phyloP scores from a whole-genome alignment of 1,140 invertebrate genomes.

The Drosophila pseudoobscura region DNA sequence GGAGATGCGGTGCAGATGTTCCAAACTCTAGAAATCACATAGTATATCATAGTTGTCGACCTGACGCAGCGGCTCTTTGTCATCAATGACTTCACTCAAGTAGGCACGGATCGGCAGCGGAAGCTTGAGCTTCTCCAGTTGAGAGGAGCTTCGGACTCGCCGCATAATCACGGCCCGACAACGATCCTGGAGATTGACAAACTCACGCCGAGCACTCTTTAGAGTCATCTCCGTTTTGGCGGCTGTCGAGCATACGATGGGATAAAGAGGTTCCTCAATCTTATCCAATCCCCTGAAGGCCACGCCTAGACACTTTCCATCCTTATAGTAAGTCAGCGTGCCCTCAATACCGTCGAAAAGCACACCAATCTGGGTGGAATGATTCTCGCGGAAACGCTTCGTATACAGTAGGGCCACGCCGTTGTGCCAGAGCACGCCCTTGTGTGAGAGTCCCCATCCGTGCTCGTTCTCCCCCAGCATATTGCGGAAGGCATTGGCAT shows the following conservation, averaged over 20 bases:
- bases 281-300: slow-evolving; percentile 85
- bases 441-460: slow-evolving; percentile 90
- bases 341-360: slow-evolving; percentile 88
- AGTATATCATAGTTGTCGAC: slow-evolving; percentile 82
- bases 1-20: not conserved
- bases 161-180: slow-evolving; percentile 85
- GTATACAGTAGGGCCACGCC: slow-evolving; percentile 87
- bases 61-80: slow-evolving; percentile 68
- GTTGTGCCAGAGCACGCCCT: slow-evolving; percentile 89
- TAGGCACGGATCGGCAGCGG: slow-evolving; percentile 84
- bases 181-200: slow-evolving; percentile 88
- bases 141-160: slow-evolving; percentile 74
- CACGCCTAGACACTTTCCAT: slow-evolving; percentile 87
- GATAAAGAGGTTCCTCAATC: slow-evolving; percentile 86
- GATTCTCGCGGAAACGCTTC: slow-evolving; percentile 88
- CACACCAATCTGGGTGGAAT: slow-evolving; percentile 87
- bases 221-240: slow-evolving; percentile 90
- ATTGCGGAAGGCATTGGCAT: slow-evolving; percentile 88
- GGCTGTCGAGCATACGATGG: slow-evolving; percentile 89
- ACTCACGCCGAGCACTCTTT: slow-evolving; percentile 85
- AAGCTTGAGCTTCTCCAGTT: slow-evolving; percentile 84
- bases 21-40: slow-evolving; percentile 68
- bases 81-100: slow-evolving; percentile 83
- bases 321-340: slow-evolving; percentile 90
- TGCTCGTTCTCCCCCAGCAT: slow-evolving; percentile 88